phyloP scores from a whole-genome alignment of 1,140 invertebrate species.

The Scaptomyza hsui region DNA sequence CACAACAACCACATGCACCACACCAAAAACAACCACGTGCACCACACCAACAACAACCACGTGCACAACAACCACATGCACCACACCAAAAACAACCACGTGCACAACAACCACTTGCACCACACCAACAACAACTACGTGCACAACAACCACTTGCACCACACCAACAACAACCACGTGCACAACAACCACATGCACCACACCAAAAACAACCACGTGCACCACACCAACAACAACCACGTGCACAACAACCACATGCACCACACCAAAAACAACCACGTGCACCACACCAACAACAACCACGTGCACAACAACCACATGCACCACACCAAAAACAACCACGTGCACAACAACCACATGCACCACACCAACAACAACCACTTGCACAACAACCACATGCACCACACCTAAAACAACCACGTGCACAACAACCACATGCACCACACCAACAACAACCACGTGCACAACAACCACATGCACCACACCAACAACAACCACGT shows the following conservation, averaged over 20 bases:
- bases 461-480: conserved; percentile 11
- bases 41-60: neutral
- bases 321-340: neutral
- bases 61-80: neutral
- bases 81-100: neutral
- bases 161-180: conserved; percentile 6
- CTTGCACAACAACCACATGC: too few relatives aligned
- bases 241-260: conserved; percentile 4
- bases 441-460: conserved; percentile 19
- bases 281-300: neutral
- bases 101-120: neutral
- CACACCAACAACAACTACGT: neutral
- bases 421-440: too few relatives aligned
- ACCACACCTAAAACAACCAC: too few relatives aligned
- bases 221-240: conserved; percentile 9
- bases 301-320: neutral
- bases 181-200: neutral
- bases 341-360: too few relatives aligned
- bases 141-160: neutral
- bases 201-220: neutral
- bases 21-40: neutral
- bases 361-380: conserved; percentile 7
- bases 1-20: conserved; percentile 2
- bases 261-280: neutral
- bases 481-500: conserved; percentile 13